These are phyloP conservation scores for Phoxinus dragarum DNA, from an alignment of 2,797 vertebrate species.

Conservation along the genomic window DNA sequence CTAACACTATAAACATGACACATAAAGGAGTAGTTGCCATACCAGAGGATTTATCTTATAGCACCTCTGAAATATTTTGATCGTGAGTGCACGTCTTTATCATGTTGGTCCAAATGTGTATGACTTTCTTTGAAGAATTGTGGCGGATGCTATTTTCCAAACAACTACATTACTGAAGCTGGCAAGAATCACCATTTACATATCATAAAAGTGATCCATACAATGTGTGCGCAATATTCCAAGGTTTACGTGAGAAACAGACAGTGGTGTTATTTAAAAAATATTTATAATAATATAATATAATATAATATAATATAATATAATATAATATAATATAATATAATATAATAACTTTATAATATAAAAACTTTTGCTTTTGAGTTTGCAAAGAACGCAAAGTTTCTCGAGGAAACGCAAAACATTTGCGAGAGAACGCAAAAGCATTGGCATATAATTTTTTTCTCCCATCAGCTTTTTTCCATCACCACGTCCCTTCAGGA, in stretches of 20 bases:
- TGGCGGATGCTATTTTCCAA: background rate
- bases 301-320: too few species aligned
- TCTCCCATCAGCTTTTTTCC: background rate
- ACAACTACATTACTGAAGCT: background rate
- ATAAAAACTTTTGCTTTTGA: background rate
- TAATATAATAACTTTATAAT: too few species aligned
- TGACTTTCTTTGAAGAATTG: background rate
- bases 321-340: too few species aligned
- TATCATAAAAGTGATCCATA: background rate
- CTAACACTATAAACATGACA: conserved; percentile 21
- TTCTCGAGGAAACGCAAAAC: background rate
- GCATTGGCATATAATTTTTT: background rate
- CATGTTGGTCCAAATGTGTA: background rate
- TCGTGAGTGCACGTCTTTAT: background rate
- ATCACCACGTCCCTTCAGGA: background rate
- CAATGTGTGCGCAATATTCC: background rate
- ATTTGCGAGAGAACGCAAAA: background rate
- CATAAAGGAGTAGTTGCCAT: conserved; percentile 13
- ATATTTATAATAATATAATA: too few species aligned
- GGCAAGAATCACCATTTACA: background rate
- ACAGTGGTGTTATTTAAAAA: background rate
- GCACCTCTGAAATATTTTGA: conserved; percentile 11
- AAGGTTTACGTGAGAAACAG: background rate
- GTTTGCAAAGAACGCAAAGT: background rate
- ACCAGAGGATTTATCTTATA: background rate